phyloP scores from a whole-genome alignment of 1,140 invertebrate genomes.

The Parapsyche elsis region DNA sequence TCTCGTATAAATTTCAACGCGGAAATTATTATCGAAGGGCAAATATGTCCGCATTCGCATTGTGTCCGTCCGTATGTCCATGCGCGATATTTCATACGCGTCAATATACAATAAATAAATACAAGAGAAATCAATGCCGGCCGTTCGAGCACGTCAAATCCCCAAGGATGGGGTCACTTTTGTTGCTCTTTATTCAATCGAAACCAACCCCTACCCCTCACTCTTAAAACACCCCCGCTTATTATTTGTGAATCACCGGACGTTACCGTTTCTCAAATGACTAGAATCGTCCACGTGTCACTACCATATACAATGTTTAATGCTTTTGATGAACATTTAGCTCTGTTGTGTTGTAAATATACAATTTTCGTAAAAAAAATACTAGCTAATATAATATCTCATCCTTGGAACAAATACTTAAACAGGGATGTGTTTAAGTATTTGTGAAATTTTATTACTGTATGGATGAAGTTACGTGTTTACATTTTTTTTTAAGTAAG shows the following conservation, averaged over 20 bases:
- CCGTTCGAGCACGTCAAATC: conserved; percentile 35
- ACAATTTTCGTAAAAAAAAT: no score
- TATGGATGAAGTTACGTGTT: no score
- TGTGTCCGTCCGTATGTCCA: not conserved
- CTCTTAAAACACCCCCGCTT: not conserved
- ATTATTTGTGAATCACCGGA: conserved; percentile 30
- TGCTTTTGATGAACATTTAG: no score
- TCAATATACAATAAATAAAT: conserved; percentile 31
- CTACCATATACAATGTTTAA: no score
- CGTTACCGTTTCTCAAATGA: not conserved
- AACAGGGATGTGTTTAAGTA: no score
- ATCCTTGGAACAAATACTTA: no score
- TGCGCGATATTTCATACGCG: conserved; percentile 13
- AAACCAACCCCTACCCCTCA: conserved; percentile 1
- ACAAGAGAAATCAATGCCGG: conserved; percentile 26
- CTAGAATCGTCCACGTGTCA: no score
- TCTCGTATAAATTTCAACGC: not conserved
- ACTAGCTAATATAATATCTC: no score
- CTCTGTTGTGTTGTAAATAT: no score
- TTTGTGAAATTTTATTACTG: no score
- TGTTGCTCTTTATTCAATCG: conserved; percentile 49
- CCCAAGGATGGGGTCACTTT: conserved; percentile 41
- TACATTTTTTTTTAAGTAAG: no score
- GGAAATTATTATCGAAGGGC: not conserved
- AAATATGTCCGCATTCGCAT: not conserved